Evolutionary conservation across 2,113 vertebrate species (phyloP).

Genomic region (Amphiprion percula): DNA sequence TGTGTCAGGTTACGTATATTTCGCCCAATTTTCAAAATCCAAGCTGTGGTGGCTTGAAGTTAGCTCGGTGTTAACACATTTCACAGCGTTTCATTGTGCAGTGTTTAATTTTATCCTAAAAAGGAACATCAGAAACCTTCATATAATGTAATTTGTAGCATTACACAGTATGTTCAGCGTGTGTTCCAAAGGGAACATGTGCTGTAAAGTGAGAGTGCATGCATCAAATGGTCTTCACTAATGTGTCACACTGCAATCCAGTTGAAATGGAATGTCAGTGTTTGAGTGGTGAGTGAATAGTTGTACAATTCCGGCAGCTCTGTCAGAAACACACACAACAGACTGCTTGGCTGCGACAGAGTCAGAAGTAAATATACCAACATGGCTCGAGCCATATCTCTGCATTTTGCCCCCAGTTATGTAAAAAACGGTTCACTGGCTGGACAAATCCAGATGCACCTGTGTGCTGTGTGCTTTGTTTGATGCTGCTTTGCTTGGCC

Average conservation of each 20-base stretch:
- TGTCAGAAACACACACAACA: conserved; percentile 35
- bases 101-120: neutral
- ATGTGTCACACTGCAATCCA: conserved; percentile 26
- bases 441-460: conserved; percentile 47
- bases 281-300: conserved; percentile 12
- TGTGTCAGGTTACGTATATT: too few species aligned
- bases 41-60: neutral
- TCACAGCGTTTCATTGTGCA: neutral
- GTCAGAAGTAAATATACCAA: conserved; percentile 49
- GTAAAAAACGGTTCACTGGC: conserved; percentile 36
- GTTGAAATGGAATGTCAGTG: conserved; percentile 14
- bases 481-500: conserved; percentile 21
- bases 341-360: conserved; percentile 33
- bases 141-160: neutral
- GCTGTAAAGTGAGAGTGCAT: conserved; percentile 10
- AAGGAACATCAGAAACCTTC: neutral
- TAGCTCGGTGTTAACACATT: neutral
- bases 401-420: conserved; percentile 37
- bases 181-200: conserved; percentile 1
- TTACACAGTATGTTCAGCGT: neutral
- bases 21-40: too few species aligned
- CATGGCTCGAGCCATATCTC: conserved; percentile 33
- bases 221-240: conserved; percentile 21
- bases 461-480: conserved; percentile 40
- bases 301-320: conserved; percentile 32